phyloP scores from a whole-genome alignment of 64 coral and sea anemone species.

The Montipora capricornis region DNA sequence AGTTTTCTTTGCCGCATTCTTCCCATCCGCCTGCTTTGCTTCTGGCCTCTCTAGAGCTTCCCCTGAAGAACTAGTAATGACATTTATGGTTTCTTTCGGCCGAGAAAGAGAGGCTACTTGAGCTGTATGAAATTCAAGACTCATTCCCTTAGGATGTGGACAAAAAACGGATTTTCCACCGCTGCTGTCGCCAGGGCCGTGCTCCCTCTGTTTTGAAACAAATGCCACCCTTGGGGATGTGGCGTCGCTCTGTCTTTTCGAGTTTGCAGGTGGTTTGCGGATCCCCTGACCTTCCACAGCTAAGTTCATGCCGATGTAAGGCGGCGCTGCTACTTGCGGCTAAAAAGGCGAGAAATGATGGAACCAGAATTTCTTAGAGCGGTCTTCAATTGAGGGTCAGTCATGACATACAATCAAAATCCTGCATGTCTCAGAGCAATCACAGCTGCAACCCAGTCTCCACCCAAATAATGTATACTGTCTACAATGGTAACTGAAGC shows the following conservation, averaged over 20 bases:
- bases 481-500: too few relatives aligned
- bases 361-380: not conserved
- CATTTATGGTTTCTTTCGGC: conserved; percentile 58
- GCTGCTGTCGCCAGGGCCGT: not conserved
- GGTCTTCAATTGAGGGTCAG: too few relatives aligned
- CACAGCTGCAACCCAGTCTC: too few relatives aligned
- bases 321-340: conserved; percentile 85
- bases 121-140: not conserved
- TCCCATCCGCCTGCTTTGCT: not conserved
- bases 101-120: conserved; percentile 55
- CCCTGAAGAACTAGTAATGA: conserved; percentile 45
- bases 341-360: conserved; percentile 2
- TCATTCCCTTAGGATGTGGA: not conserved
- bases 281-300: conserved; percentile 86
- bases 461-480: too few relatives aligned
- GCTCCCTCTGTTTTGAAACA: not conserved
- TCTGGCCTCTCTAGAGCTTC: not conserved
- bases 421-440: too few relatives aligned
- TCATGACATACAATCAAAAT: too few relatives aligned
- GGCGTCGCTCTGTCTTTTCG: conserved; percentile 28
- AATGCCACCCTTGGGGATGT: not conserved
- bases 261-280: conserved; percentile 16
- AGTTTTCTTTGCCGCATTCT: conserved; percentile 30
- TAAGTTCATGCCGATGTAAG: conserved; percentile 95
- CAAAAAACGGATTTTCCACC: not conserved